Evolutionary conservation across 1,140 invertebrate species (phyloP), one percentile per base, ranked within the genome.

Genomic region (Caenorhabditis inopinata): DNA sequence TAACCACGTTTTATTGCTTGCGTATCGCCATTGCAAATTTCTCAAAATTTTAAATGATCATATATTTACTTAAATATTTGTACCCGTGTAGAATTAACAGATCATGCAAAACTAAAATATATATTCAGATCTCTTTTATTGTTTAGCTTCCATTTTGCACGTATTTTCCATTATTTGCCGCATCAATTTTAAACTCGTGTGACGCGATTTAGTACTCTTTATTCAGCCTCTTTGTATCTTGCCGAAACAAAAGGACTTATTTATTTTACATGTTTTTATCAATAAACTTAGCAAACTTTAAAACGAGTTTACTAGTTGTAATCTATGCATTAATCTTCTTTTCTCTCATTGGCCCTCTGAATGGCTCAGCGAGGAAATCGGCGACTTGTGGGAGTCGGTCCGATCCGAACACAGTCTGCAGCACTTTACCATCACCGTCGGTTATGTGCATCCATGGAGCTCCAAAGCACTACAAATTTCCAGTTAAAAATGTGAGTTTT

Each of bases 401-500:
- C 23, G 58, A 68, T 68, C 58, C 58, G 58, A 68, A 68, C 6
- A 68, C 58, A 21, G 58, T 68, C 38, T 68, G 58, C 18, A 68
- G 58, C 9, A 68, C 58, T 68, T 68, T 68, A 21, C 58, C 58
- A 12, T 68, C 29, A 23, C n/a, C n/a, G 12, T 68, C 58, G 32
- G 58, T 68, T n/a, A 68, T 68, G n/a, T 68, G 58, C 58, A 68
- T 68, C 58, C 58, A 68, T 42, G 58, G 58, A 68, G 58, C 58
- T 18, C 58, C 58, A 12, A 68, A 68, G 21, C 58, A 68, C 58
- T 68, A 32, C 35, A 68, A 42, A 42, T 42, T 42, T 14, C 38
- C 38, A 68, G 11, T 42, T 38, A 11, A 11, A 18, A 68, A 42
- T 42, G 14, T 42, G 5, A n/a, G n/a, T n/a, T n/a, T n/a, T n/a